Evolutionary conservation across 2,113 vertebrate species (phyloP).

Genomic region (Oxyura jamaicensis): DNA sequence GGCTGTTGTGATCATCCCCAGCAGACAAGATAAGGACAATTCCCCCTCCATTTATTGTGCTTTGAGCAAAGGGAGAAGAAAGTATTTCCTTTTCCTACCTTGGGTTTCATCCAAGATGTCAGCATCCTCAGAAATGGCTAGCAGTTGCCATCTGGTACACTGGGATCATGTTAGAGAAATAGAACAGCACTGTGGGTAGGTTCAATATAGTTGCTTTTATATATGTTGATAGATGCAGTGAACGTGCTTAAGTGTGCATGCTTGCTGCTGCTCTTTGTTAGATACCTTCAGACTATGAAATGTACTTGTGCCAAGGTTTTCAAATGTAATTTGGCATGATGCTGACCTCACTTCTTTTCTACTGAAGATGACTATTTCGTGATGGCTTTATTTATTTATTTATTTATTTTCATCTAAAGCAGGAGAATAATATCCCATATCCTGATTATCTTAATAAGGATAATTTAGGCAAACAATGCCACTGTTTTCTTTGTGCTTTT

Average conservation of each 20-base stretch:
- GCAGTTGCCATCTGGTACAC: background rate
- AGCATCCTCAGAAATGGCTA: background rate
- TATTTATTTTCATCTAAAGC: background rate
- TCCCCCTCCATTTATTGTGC: background rate
- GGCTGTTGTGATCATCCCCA: background rate
- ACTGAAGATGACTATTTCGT: background rate
- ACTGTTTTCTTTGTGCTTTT: background rate
- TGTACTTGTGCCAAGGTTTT: fast-evolving
- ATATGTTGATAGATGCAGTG: background rate
- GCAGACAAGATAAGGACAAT: background rate
- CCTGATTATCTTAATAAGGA: background rate
- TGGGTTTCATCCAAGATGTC: background rate
- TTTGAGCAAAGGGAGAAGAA: background rate
- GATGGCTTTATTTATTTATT: no score
- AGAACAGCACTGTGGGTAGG: background rate
- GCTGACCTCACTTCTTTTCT: background rate
- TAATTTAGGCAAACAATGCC: background rate
- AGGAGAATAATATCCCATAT: background rate
- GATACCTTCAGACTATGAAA: background rate
- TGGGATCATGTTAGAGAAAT: background rate
- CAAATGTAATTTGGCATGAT: background rate
- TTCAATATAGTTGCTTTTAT: background rate
- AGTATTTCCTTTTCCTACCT: background rate
- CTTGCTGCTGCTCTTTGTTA: background rate
- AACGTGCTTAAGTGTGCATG: background rate